Base-by-base conservation (phyloP, 2,113 vertebrate genomes). In the Neoarius graeffei region DNA sequence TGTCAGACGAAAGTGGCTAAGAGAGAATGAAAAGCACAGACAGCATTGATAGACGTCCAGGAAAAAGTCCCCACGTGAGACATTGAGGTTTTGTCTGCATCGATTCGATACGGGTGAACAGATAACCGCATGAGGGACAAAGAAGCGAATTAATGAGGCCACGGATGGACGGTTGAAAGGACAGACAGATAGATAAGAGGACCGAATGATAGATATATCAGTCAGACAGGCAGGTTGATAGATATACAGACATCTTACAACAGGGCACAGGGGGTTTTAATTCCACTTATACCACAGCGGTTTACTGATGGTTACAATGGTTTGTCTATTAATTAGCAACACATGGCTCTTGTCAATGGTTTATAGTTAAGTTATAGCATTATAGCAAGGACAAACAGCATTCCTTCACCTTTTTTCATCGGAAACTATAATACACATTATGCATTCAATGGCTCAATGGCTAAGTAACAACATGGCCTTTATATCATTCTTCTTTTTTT, bases 31-130 rank as follows among this genome's bases (percentile, higher is more conserved):
- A 90, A 90, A 64, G 84, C 74, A 56, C 54, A 84, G 81, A 86
- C 66, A 74, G 56, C 80, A 73, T 73, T 90, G 89, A 90, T 82
- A 86, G 81, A 86, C 82, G 79, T 71, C 50, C 79, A 56, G 73
- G 62, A 86, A 67, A 80, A 81, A 66, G 81, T 83, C 81, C 59
- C 30, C 81, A 83, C 35, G 23, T 50, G 60, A 64, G 81, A 83
- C 81, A 66, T 27, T 83, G 84, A 89, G 19, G 50, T 79, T 66
- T 80, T n/a, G 85, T 89, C 88, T 86, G 88, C 25, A 48, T 20
- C 59, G 11, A 83, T 86, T 86, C 71, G 69, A 86, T 79, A 76
- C 56, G 73, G 85, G 52, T 83, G 82, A 86, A 83, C 57, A 66
- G 57, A 89, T 48, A 59, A 59, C 85, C 59, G 76, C 27, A 10